phyloP scores from a whole-genome alignment of 2,888 invertebrate genomes.

The Hyalella azteca region DNA sequence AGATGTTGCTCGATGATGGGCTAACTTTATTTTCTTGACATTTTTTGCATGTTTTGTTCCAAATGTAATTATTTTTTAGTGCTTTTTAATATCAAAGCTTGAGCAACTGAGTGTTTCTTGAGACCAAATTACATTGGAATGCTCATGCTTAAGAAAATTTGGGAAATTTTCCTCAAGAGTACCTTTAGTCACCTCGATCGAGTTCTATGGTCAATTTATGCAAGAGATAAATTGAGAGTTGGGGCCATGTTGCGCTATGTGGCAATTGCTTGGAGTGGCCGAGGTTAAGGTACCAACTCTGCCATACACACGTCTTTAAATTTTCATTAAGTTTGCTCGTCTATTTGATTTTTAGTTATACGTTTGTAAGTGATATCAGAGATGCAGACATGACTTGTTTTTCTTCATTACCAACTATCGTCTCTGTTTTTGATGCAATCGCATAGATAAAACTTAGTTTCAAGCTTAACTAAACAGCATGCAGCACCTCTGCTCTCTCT shows the following conservation, averaged over 20 bases:
- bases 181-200: conserved; percentile 14
- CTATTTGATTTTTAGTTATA: conserved; percentile 2
- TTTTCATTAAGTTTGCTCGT: conserved; percentile 39
- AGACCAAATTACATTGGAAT: too few species aligned
- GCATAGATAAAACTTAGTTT: not conserved
- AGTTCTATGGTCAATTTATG: conserved; percentile 36
- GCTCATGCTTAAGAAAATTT: too few species aligned
- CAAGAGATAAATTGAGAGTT: conserved; percentile 32
- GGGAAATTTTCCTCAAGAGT: not conserved
- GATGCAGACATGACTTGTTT: not conserved
- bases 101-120: too few species aligned
- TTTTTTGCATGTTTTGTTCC: conserved; percentile 28
- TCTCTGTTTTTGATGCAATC: not conserved
- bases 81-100: too few species aligned
- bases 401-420: not conserved
- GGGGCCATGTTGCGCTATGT: conserved; percentile 30
- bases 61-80: conserved; percentile 6
- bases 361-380: not conserved
- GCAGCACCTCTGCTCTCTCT: too few species aligned
- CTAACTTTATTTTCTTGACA: conserved; percentile 20
- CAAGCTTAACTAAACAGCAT: too few species aligned
- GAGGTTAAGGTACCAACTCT: conserved; percentile 48
- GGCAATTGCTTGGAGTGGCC: conserved; percentile 14
- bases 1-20: conserved; percentile 31
- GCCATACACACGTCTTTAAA: conserved; percentile 40